These are phyloP conservation scores for Busseola fusca DNA, from an alignment of 2,888 invertebrate genomes.

Conservation along the genomic window DNA sequence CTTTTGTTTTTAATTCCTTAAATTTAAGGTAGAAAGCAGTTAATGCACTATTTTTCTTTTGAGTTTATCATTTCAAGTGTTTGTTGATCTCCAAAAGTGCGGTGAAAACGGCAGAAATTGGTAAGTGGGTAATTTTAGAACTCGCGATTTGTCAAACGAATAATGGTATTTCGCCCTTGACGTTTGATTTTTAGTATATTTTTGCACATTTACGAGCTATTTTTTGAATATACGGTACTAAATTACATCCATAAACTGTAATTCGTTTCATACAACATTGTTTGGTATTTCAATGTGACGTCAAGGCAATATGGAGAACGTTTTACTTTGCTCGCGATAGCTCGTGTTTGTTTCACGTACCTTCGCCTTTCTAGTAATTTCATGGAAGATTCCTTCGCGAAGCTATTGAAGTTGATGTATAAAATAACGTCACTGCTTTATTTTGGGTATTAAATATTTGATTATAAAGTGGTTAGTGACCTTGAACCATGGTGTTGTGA, in stretches of 20 bases:
- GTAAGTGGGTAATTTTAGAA: slow-evolving; percentile 68
- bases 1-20: slow-evolving; percentile 64
- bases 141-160: slow-evolving; percentile 64
- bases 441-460: not conserved
- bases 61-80: slow-evolving; percentile 51
- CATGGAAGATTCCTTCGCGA: not conserved
- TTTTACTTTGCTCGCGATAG: slow-evolving; percentile 42
- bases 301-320: slow-evolving; percentile 67
- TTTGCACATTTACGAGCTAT: slow-evolving; percentile 37
- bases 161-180: slow-evolving; percentile 75
- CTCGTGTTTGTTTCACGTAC: slow-evolving; percentile 40
- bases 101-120: slow-evolving; percentile 61
- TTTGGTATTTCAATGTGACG: slow-evolving; percentile 61
- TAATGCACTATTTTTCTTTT: slow-evolving; percentile 41
- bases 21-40: slow-evolving; percentile 48
- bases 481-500: slow-evolving; percentile 52
- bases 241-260: slow-evolving; percentile 9
- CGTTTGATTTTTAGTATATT: slow-evolving; percentile 64
- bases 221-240: slow-evolving; percentile 5
- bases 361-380: slow-evolving; percentile 33
- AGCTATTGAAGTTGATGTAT: not conserved
- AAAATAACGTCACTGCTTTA: slow-evolving; percentile 3
- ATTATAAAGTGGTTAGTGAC: slow-evolving; percentile 40
- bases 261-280: slow-evolving; percentile 33
- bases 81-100: slow-evolving; percentile 51